Evolutionary conservation across 2,797 vertebrate species (phyloP).

Genomic region (Carapus acus): DNA sequence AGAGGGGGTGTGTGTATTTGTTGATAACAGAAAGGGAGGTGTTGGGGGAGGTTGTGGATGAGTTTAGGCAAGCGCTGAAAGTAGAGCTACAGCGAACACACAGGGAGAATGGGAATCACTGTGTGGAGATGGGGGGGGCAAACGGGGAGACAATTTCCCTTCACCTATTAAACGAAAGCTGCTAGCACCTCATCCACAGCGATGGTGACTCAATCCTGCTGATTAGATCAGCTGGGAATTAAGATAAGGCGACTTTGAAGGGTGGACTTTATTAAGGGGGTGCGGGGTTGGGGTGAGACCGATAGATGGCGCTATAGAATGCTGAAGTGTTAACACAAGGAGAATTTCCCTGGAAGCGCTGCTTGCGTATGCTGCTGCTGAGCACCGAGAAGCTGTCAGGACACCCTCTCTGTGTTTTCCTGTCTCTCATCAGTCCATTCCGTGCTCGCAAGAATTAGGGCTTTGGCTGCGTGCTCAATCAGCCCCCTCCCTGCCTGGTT

Average conservation of each 20-base stretch:
- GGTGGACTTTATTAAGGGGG: constrained; percentile 22
- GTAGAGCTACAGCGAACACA: constrained; percentile 22
- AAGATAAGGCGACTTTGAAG: constrained; percentile 11
- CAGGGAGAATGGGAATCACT: constrained; percentile 29
- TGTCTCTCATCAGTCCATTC: constrained; percentile 14
- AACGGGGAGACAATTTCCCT: constrained; percentile 43
- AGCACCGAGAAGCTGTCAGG: constrained; percentile 23
- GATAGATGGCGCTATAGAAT: constrained; percentile 25
- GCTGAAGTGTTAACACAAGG: constrained; percentile 14
- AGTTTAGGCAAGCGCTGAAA: constrained; percentile 35
- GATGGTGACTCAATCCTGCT: constrained; percentile 23
- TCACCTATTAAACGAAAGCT: constrained; percentile 40
- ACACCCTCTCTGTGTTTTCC: constrained; percentile 23
- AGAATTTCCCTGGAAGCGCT: constrained; percentile 28
- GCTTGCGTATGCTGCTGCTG: constrained; percentile 19
- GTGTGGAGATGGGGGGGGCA: constrained; percentile 37
- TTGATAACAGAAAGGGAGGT: constrained; percentile 26
- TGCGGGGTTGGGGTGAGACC: constrained; percentile 22
- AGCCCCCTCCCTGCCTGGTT: constrained; percentile 27
- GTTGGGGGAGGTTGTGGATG: constrained; percentile 23
- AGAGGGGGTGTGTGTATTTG: constrained; percentile 29
- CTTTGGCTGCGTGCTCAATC: constrained; percentile 20
- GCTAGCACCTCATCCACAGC: constrained; percentile 26
- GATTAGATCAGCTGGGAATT: constrained; percentile 4
- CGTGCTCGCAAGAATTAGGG: constrained; percentile 26